Evolutionary conservation across 2,113 vertebrate species (phyloP).

Genomic region (Solenodon paradoxus): DNA sequence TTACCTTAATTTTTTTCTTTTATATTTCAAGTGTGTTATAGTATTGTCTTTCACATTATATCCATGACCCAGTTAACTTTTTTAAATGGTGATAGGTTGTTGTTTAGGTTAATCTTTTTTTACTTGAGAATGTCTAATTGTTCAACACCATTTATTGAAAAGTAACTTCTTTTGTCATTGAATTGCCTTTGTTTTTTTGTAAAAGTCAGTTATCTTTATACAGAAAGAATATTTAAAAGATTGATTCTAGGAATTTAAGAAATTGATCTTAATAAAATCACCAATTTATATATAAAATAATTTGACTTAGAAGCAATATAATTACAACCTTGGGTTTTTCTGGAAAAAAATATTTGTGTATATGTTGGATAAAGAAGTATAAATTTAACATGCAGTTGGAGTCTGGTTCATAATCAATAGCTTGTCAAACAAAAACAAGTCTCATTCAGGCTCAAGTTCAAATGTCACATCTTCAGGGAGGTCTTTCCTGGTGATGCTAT

Average conservation of each 20-base stretch:
- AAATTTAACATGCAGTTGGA: not conserved
- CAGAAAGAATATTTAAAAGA: not conserved
- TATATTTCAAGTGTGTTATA: not conserved
- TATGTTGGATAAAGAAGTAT: not conserved
- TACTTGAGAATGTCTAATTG: not conserved
- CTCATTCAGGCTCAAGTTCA: not conserved
- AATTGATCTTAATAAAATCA: not conserved
- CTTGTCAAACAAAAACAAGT: not conserved
- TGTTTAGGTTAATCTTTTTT: not conserved
- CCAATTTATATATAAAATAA: not conserved
- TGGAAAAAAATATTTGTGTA: not conserved
- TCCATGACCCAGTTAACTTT: not conserved
- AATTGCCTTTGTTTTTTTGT: not conserved
- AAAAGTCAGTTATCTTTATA: not conserved
- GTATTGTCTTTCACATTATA: not conserved
- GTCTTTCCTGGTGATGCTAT: not conserved
- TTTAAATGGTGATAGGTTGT: not conserved
- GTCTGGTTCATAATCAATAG: not conserved
- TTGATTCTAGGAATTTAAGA: not conserved
- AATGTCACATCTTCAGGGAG: not conserved
- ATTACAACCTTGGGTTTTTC: not conserved
- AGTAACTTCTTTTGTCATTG: not conserved
- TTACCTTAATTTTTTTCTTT: not conserved
- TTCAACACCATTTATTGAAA: not conserved
- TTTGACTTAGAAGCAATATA: not conserved